A percentile compares a stretch with the other conserved stretches of the same genome.
These are phyloP conservation scores for Gallinago jamesoni DNA, from an alignment of 2,113 vertebrate species.

Conservation along the genomic window DNA sequence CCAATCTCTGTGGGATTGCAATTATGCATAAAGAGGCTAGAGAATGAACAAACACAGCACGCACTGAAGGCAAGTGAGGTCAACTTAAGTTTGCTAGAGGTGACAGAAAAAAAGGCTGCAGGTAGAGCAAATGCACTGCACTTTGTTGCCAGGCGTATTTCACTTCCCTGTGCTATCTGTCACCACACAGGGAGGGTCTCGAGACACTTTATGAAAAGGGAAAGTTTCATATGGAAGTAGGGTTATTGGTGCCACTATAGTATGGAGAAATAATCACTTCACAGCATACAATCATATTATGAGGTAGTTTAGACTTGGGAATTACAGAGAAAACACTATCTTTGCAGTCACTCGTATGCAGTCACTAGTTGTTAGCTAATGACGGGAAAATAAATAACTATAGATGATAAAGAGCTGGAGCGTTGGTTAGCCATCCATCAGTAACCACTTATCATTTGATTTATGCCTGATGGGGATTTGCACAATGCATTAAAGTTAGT, in stretches of 20 bases:
- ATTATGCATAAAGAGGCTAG: not conserved
- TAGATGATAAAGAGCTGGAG: not conserved
- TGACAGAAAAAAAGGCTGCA: not conserved
- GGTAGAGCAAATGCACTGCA: not conserved
- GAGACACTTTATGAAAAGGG: not conserved
- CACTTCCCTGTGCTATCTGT: not conserved
- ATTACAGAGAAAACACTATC: not conserved
- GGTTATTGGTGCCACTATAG: not conserved
- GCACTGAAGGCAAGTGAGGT: not conserved
- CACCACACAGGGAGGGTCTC: not conserved
- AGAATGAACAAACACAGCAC: not conserved
- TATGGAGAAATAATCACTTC: not conserved
- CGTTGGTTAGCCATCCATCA: not conserved
- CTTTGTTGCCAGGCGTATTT: not conserved
- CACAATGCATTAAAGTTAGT: not conserved
- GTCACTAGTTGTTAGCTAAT: not conserved
- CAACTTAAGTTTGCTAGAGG: not conserved
- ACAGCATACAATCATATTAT: not conserved
- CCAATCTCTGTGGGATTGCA: conserved; percentile 18
- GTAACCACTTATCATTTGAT: not conserved
- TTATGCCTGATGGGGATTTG: not conserved
- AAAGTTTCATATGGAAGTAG: not conserved
- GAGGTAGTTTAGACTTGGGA: not conserved
- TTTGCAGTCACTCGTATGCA: not conserved
- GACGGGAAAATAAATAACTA: not conserved